Evolutionary conservation across 2,113 vertebrate genomes (phyloP).

Genomic region (Macrotis lagotis): DNA sequence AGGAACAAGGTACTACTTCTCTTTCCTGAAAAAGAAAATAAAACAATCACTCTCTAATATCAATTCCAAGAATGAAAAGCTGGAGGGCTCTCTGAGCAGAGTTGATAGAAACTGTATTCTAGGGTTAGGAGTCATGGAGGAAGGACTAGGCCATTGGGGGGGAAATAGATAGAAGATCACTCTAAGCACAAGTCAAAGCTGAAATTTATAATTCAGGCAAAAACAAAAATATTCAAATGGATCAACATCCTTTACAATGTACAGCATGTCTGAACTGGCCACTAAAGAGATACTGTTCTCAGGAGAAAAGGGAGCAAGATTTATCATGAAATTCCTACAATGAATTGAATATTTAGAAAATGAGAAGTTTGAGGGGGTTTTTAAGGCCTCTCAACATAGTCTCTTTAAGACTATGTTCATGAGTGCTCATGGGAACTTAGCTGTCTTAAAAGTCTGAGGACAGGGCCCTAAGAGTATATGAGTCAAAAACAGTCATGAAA

Average conservation of each 20-base stretch:
- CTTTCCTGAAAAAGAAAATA: not conserved
- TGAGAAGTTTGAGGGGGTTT: not conserved
- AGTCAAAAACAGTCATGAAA: slow-evolving; percentile 23
- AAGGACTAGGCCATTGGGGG: not conserved
- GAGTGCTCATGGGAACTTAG: not conserved
- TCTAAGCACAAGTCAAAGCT: slow-evolving; percentile 8
- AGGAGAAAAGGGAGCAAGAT: not conserved
- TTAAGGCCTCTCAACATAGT: not conserved
- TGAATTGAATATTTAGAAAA: not conserved
- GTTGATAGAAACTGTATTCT: not conserved
- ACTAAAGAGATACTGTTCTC: not conserved
- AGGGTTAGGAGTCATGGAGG: not conserved
- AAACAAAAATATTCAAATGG: not conserved
- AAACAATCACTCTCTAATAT: not conserved
- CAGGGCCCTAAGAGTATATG: not conserved
- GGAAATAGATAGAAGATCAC: not conserved
- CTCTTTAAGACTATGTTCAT: not conserved
- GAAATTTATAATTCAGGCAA: not conserved
- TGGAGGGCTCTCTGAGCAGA: not conserved
- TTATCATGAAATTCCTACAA: slow-evolving; percentile 2
- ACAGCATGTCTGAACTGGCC: not conserved
- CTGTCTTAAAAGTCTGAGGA: not conserved
- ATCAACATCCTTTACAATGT: not conserved
- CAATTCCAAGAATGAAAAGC: not conserved
- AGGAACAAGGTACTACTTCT: not conserved